Evolutionary conservation across 2,113 vertebrate genomes (phyloP).

Genomic region (Aphyosemion australe): DNA sequence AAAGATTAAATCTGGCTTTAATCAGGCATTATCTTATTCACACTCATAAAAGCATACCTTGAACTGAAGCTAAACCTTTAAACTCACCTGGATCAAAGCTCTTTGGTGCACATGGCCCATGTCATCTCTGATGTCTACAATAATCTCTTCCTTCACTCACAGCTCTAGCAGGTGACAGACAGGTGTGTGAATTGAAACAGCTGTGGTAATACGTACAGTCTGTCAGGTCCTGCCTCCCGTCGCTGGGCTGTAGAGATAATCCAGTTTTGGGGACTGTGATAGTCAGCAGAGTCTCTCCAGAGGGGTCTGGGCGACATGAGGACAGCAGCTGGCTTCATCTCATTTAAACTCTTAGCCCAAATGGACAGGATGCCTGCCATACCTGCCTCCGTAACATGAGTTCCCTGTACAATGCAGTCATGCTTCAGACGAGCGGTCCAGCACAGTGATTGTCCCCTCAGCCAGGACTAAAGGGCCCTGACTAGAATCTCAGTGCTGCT

Average conservation of each 20-base stretch:
- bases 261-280: slow-evolving; percentile 51
- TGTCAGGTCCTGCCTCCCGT: slow-evolving; percentile 62
- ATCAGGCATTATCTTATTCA: too few species aligned
- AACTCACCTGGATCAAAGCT: neutral
- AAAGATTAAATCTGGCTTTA: too few species aligned
- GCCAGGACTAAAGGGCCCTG: slow-evolving; percentile 33
- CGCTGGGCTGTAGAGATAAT: slow-evolving; percentile 55
- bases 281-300: slow-evolving; percentile 65
- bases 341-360: slow-evolving; percentile 76
- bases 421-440: slow-evolving; percentile 73
- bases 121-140: slow-evolving; percentile 6
- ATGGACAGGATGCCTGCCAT: slow-evolving; percentile 84
- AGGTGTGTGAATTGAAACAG: slow-evolving; percentile 23
- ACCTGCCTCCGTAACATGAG: slow-evolving; percentile 85
- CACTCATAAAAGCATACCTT: too few species aligned
- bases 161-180: too few species aligned
- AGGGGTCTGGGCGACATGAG: slow-evolving; percentile 65
- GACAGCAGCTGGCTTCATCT: slow-evolving; percentile 82
- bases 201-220: slow-evolving; percentile 27
- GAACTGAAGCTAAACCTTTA: too few species aligned
- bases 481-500: slow-evolving; percentile 22
- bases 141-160: neutral
- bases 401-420: slow-evolving; percentile 80
- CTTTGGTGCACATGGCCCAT: slow-evolving; percentile 2
- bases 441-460: slow-evolving; percentile 39